phyloP scores from a whole-genome alignment of 1,140 invertebrate species.

The Telenomus remus region DNA sequence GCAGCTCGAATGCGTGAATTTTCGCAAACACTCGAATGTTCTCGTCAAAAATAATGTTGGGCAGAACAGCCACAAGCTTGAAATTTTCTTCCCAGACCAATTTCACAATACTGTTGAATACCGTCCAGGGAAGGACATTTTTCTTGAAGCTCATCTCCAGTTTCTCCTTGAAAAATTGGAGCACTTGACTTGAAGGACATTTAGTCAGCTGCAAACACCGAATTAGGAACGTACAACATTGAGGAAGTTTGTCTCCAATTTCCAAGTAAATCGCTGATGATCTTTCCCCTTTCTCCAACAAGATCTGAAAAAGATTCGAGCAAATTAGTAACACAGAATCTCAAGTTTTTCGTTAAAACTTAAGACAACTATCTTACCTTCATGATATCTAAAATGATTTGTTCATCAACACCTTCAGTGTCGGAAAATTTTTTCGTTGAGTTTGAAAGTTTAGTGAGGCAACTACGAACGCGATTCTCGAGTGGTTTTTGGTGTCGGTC shows the following conservation, averaged over 20 bases:
- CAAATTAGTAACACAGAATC: constrained; percentile 1
- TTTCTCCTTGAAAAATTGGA: constrained; percentile 75
- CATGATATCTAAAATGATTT: constrained; percentile 75
- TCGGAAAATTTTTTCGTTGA: constrained; percentile 79
- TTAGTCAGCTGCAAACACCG: constrained; percentile 76
- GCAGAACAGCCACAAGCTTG: constrained; percentile 75
- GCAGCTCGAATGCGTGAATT: constrained; percentile 80
- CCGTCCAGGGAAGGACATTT: constrained; percentile 78
- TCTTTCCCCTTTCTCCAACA: constrained; percentile 80
- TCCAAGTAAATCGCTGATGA: constrained; percentile 81
- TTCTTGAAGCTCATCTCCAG: constrained; percentile 78
- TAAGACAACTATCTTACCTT: too few species aligned
- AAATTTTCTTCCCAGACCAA: constrained; percentile 79
- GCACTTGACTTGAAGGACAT: constrained; percentile 66
- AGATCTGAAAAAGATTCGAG: constrained; percentile 62
- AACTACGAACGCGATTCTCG: constrained; percentile 78
- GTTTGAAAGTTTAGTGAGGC: constrained; percentile 78
- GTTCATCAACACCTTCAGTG: constrained; percentile 76
- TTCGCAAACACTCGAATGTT: constrained; percentile 79
- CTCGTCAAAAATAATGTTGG: constrained; percentile 78
- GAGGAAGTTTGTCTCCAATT: constrained; percentile 80
- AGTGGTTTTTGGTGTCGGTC: constrained; percentile 81
- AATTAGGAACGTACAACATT: constrained; percentile 81
- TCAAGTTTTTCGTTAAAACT: too few species aligned
- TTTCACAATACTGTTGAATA: constrained; percentile 80